Evolutionary conservation across 2,888 invertebrate species (phyloP).

Genomic region (Diarsia mendica): DNA sequence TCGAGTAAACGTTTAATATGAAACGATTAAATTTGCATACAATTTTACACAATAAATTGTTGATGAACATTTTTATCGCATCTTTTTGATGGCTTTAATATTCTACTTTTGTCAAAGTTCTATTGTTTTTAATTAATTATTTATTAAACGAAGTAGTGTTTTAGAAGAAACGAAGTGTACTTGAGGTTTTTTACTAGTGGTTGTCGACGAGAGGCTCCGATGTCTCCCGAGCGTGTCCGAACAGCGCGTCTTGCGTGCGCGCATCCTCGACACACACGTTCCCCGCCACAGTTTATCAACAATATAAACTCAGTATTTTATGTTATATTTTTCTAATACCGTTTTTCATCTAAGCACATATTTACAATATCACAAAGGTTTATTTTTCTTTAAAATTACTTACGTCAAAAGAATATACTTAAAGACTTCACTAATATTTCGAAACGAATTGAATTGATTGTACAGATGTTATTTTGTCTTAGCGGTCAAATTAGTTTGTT

Average conservation of each 20-base stretch:
- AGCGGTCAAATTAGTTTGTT: conserved; percentile 70
- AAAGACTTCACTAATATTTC: conserved; percentile 60
- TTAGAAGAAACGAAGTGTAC: conserved; percentile 77
- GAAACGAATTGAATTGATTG: conserved; percentile 65
- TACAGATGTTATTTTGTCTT: conserved; percentile 69
- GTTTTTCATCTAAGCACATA: conserved; percentile 68
- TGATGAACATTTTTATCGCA: conserved; percentile 67
- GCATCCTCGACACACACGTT: conserved; percentile 22
- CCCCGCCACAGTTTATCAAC: conserved; percentile 36
- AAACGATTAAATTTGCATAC: conserved; percentile 63
- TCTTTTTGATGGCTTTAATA: conserved; percentile 73
- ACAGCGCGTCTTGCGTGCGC: conserved; percentile 7
- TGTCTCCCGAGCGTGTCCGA: conserved; percentile 16
- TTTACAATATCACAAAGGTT: conserved; percentile 69
- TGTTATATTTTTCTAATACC: conserved; percentile 77
- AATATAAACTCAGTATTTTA: conserved; percentile 57
- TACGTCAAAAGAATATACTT: conserved; percentile 58
- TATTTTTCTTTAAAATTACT: conserved; percentile 71
- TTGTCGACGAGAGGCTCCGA: conserved; percentile 48
- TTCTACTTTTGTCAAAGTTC: conserved; percentile 83
- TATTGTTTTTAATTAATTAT: conserved; percentile 75
- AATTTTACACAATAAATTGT: conserved; percentile 69
- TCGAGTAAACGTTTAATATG: conserved; percentile 59
- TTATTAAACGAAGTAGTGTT: conserved; percentile 73
- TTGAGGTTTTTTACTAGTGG: conserved; percentile 75